Base-by-base conservation (phyloP, 2,113 vertebrate species). In the Rhizomys pruinosus region DNA sequence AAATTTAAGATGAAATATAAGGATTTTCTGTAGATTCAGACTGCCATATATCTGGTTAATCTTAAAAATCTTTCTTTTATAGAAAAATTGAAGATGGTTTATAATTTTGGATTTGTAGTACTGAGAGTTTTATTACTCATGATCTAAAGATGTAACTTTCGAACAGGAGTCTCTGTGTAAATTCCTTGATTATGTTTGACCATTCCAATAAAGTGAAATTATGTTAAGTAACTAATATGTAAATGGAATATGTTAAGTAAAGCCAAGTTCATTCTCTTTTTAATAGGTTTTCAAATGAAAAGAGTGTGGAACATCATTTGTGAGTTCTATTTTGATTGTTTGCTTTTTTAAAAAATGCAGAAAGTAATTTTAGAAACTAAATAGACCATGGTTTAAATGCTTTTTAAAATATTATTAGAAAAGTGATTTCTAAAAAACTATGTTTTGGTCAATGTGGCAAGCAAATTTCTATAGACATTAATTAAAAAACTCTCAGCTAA, bases 331-430 rank as follows among this genome's bases (percentile, higher is more conserved):
- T 85, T 95, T 92, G 85, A 94, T 95, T 96, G 52, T 95, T 97
- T 95, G 16, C 90, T 94, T 78, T 93, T 72, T 87, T 59, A 29
- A 37, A 86, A 94, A 77, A 59, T 81, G 22, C 52, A 89, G 22
- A 93, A 96, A 59, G 66, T 96, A 95, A 93, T 96, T 96, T 93
- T 90, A 86, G 85, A 96, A 94, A 90, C 73, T 87, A 95, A 96
- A 95, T 76, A 94, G 85, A 90, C 47, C 34, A 92, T 90, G 42
- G 90, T 96, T 96, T 96, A 79, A 96, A 92, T 94, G 72, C 29
- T 95, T 6, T 90, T 92, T 94, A 91, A 95, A 94, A 93, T 94
- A 87, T 87, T 91, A 57, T n/a, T n/a, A 80, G 11, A 64, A 80
- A 97, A 93, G 81, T 44, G 27, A 84, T 90, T 94, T 95, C 74